Evolutionary conservation across 2,113 vertebrate genomes (phyloP), one percentile per base, ranked within the genome.

Genomic region (Thomomys bottae): DNA sequence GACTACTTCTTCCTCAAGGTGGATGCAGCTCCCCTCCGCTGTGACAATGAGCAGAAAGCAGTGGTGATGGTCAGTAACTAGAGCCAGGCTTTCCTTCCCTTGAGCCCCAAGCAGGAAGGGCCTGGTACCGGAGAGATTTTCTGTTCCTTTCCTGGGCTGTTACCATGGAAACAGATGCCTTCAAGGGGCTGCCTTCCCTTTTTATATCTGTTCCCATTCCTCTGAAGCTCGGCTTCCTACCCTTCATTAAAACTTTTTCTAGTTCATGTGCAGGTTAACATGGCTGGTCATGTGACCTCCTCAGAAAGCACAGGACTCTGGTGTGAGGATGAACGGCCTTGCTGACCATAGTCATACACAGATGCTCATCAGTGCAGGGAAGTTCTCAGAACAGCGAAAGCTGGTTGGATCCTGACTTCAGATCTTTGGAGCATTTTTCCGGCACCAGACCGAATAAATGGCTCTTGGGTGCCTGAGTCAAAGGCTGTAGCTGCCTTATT

Each of bases 321-420:
- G 1, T 0, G 0, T 30, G 26, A 79, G 38, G 24, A 18, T 63
- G 30, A 75, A 28, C 1, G 7, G 24, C 1, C 40, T 38, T 1
- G 36, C 75, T 57, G 68, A 21, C 26, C 23, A 26, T 28, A 36
- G 34, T 61, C 30, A 77, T n/a, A 92, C 26, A 24, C 1, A 32
- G 67, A 54, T 32, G 10, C 30, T 38, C 75, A 36, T 49, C 26
- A 14, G 54, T 5, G 2, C 5, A 11, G 4, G 30, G 20, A n/a
- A 12, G 0, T 67, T 66, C 24, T 36, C 42, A 36, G 66, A 91
- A 28, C 36, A 71, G 34, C 18, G 32, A 66, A 83, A 84, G 49
- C 66, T 80, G 45, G 61, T 49, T 32, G 54, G 14, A 28, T 5
- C 88, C 54, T 21, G 17, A 34, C 45, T 24, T 61, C 59, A 24